Conservation (phyloP, 2,888 invertebrate genomes). For the Epirrhoe tristata region DNA sequence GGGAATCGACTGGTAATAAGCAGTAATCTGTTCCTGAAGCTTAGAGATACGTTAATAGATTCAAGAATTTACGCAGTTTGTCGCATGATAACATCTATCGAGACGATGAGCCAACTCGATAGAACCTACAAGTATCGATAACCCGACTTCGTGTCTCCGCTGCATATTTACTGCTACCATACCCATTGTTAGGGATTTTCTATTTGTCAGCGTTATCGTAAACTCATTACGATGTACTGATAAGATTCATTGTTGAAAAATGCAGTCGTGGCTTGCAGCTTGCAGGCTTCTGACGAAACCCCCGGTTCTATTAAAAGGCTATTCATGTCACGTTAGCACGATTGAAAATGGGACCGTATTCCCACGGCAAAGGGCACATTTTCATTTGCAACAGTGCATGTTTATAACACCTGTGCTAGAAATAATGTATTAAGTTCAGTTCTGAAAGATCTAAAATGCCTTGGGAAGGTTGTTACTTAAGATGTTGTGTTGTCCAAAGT, state of each 20-base stretch:
- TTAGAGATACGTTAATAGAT: conserved; percentile 39
- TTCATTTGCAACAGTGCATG: conserved; percentile 48
- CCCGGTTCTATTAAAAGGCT: conserved; percentile 61
- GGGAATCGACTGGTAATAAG: conserved; percentile 31
- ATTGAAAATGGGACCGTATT: conserved; percentile 59
- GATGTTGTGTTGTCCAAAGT: conserved; percentile 57
- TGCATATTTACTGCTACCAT: conserved; percentile 59
- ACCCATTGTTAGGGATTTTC: conserved; percentile 62
- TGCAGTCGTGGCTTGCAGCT: conserved; percentile 45
- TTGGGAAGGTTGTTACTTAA: conserved; percentile 58
- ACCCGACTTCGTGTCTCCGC: conserved; percentile 50
- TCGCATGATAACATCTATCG: conserved; percentile 56
- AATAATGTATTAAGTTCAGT: conserved; percentile 70
- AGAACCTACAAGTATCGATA: conserved; percentile 62
- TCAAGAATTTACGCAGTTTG: conserved; percentile 58
- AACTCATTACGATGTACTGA: conserved; percentile 43
- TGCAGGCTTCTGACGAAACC: conserved; percentile 63
- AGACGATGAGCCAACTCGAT: conserved; percentile 57
- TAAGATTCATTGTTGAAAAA: conserved; percentile 56
- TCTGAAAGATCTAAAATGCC: conserved; percentile 63
- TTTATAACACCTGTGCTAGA: conserved; percentile 76
- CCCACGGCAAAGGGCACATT: conserved; percentile 48
- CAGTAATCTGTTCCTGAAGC: conserved; percentile 35
- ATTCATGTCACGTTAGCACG: conserved; percentile 51
- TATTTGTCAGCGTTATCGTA: conserved; percentile 43